These are phyloP conservation scores for Macroteleia sp. DNA, from an alignment of 2,888 invertebrate species.

Conservation along the genomic window DNA sequence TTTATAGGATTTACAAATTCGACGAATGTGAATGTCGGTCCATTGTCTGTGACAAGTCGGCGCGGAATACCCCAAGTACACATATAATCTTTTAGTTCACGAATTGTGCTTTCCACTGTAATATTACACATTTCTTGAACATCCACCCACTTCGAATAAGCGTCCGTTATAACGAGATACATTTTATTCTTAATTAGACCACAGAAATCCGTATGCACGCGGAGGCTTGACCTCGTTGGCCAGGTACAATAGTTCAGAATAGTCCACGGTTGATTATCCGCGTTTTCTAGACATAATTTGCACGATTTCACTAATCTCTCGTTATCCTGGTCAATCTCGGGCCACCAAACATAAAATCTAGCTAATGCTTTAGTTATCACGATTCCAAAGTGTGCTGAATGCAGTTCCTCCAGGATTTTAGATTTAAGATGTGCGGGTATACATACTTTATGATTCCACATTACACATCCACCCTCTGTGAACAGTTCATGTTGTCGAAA, in stretches of 20 bases:
- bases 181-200: slow-evolving; percentile 60
- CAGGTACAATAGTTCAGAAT: slow-evolving; percentile 62
- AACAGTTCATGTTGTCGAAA: neutral
- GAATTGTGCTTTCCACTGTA: slow-evolving; percentile 47
- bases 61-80: slow-evolving; percentile 60
- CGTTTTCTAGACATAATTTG: slow-evolving; percentile 46
- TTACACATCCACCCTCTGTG: slow-evolving; percentile 38
- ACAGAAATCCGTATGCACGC: slow-evolving; percentile 63
- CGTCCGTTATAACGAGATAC: slow-evolving; percentile 67
- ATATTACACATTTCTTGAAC: slow-evolving; percentile 57
- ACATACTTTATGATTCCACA: too few species aligned
- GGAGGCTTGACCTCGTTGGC: slow-evolving; percentile 56
- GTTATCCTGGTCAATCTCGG: slow-evolving; percentile 59
- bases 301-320: slow-evolving; percentile 59
- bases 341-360: slow-evolving; percentile 66
- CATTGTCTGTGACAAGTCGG: slow-evolving; percentile 65
- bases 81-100: slow-evolving; percentile 55
- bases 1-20: neutral
- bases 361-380: slow-evolving; percentile 61
- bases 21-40: slow-evolving; percentile 25
- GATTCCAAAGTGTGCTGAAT: slow-evolving; percentile 51
- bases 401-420: slow-evolving; percentile 52
- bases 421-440: slow-evolving; percentile 26
- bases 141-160: too few species aligned
- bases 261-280: slow-evolving; percentile 50